Evolutionary conservation across 2,113 vertebrate species (phyloP).

Genomic region (Tachysurus fulvidraco): DNA sequence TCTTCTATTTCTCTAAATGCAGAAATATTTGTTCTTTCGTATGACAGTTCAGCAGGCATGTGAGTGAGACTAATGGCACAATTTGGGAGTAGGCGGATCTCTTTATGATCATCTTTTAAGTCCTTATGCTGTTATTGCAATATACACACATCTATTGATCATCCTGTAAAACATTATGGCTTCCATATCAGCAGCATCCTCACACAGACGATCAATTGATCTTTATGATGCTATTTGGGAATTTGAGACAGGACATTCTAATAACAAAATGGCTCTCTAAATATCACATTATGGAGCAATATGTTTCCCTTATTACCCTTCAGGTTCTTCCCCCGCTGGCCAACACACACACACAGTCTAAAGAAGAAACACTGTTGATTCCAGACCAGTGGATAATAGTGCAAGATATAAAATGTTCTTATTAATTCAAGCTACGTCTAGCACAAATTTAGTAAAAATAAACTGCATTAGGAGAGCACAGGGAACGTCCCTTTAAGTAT

Average conservation of each 20-base stretch:
- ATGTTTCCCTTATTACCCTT: background rate
- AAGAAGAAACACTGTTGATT: background rate
- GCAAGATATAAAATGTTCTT: background rate
- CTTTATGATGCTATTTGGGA: background rate
- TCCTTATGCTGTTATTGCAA: background rate
- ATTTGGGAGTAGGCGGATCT: background rate
- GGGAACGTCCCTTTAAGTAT: background rate
- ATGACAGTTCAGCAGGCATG: background rate
- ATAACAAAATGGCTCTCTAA: background rate
- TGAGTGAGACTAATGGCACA: slow-evolving; percentile 6
- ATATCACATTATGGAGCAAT: background rate
- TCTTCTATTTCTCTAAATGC: background rate
- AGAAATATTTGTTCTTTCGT: background rate
- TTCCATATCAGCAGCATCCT: background rate
- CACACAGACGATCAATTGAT: background rate
- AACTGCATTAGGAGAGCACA: background rate
- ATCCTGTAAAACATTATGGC: background rate
- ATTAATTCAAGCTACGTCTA: background rate
- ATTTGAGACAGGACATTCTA: background rate
- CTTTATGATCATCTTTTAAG: background rate
- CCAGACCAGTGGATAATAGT: background rate
- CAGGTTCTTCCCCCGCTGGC: background rate
- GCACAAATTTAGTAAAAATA: background rate
- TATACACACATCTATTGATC: slow-evolving; percentile 1
- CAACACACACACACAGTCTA: background rate